Evolutionary conservation across 2,888 invertebrate species (phyloP), one percentile per base, ranked within the genome.

Genomic region (Acronicta aceris): DNA sequence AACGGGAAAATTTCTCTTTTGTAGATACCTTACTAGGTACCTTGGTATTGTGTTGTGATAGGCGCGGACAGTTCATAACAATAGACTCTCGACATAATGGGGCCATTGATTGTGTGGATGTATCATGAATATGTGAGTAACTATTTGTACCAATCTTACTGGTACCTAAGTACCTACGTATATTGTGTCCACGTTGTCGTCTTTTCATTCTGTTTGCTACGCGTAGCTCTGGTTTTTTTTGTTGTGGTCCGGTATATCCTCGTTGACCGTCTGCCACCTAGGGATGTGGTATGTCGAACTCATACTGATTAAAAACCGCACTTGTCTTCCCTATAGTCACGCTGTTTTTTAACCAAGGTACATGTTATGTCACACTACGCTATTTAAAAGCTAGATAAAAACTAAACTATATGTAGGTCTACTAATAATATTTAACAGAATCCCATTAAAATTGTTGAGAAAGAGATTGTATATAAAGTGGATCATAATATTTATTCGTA

Each of bases 51-150:
- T 84, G 86, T 89, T 81, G 90, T 89, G 89, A 91, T 91, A 86
- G 88, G 87, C 86, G 88, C 88, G 90, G 90, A 87, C 89, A 88
- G 89, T 84, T 91, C 87, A 86, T 86, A 88, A 93, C 92, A 93
- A 93, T 93, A 88, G 90, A 79, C 81, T 88, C 87, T 89, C 89
- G 87, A 89, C 89, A 88, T 89, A 94, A 93, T 92, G 91, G 91
- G 89, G 88, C 87, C 92, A 91, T 90, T 91, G 92, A 93, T 92
- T 91, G 89, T 91, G 84, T 84, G 86, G 83, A 85, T 87, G 86
- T 87, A 81, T 81, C 79, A 71, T 82, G 79, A 81, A 83, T 87
- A 85, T 87, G 88, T 83, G 86, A 81, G 82, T 85, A 38, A 81
- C 81, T 83, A 82, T 84, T 83, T 82, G 84, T 81, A 82, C 78